phyloP scores from a whole-genome alignment of 1,140 invertebrate species.

The silkworm (Bombyx mori) region ASM3026992v2 NC_085117.1:13029001-13029500 shows the following conservation, averaged over 20 bases:
- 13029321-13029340: constrained; percentile 38
- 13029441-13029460: too few relatives aligned
- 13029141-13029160: constrained; percentile 56
- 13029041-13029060: constrained; percentile 33
- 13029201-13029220: constrained; percentile 42
- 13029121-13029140: constrained; percentile 65
- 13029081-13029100: constrained; percentile 50
- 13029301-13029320: constrained; percentile 15
- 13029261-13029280: constrained; percentile 22
- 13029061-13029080: constrained; percentile 46
- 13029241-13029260: constrained; percentile 29
- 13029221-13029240: constrained; percentile 30
- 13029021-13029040: constrained; percentile 25
- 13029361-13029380: constrained; percentile 12
- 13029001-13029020: constrained; percentile 20
- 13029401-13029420: constrained; percentile 25
- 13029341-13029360: constrained; percentile 47
- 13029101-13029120: constrained; percentile 53
- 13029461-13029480: too few relatives aligned
- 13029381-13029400: constrained; percentile 2
- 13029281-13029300: constrained; percentile 28
- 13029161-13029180: constrained; percentile 49
- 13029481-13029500: too few relatives aligned
- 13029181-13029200: constrained; percentile 53
- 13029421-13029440: constrained; percentile 22